These are phyloP conservation scores for Orchestes rusci DNA, from an alignment of 2,888 invertebrate species.

Conservation along the genomic window DNA sequence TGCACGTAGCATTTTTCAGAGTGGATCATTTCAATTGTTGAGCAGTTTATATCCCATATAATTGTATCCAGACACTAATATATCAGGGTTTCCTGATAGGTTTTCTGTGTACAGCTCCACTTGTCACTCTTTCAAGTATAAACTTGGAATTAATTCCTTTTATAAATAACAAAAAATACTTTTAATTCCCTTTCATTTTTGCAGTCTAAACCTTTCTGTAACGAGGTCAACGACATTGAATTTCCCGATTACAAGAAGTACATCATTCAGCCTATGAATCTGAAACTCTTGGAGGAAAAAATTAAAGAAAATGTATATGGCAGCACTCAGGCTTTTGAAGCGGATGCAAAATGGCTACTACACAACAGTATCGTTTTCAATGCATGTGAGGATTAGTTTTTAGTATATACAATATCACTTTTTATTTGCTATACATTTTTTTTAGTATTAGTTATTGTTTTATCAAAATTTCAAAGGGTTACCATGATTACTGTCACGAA, in stretches of 20 bases:
- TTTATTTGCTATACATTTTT: neutral
- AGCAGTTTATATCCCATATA: too few species aligned
- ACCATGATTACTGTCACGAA: too few species aligned
- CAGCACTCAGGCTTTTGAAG: constrained; percentile 81
- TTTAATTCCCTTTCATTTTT: constrained; percentile 21
- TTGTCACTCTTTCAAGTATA: too few species aligned
- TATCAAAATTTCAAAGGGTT: too few species aligned
- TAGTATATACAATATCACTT: neutral
- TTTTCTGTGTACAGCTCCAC: too few species aligned
- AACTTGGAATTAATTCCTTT: too few species aligned
- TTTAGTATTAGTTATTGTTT: too few species aligned
- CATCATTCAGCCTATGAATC: constrained; percentile 82
- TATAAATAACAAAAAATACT: constrained; percentile 16
- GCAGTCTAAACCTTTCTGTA: constrained; percentile 72
- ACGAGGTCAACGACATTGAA: constrained; percentile 61
- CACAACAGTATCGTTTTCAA: constrained; percentile 91
- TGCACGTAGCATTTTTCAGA: too few species aligned
- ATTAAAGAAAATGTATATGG: constrained; percentile 70
- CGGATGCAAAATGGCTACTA: constrained; percentile 88
- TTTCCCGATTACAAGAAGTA: constrained; percentile 75
- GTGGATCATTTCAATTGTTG: too few species aligned
- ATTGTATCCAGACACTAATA: too few species aligned
- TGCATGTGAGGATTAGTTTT: constrained; percentile 57
- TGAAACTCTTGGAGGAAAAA: constrained; percentile 67
- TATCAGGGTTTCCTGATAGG: too few species aligned